phyloP scores from a whole-genome alignment of 2,888 invertebrate species.

The Sericinus montela region DNA sequence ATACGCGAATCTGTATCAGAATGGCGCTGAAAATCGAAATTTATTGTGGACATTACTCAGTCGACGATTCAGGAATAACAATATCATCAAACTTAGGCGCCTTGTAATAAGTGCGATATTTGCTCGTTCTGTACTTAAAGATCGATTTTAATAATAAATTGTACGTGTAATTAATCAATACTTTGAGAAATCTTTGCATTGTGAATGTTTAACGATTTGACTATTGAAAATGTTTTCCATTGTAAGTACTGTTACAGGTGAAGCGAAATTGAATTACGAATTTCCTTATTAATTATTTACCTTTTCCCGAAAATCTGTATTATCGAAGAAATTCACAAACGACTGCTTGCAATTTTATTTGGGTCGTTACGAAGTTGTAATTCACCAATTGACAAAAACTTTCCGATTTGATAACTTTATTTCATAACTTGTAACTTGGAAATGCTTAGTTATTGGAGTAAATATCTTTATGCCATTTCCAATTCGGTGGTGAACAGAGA shows the following conservation, averaged over 20 bases:
- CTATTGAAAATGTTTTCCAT: constrained; percentile 8
- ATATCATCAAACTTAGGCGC: not conserved
- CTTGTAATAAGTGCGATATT: constrained; percentile 1
- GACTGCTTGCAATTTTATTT: no score
- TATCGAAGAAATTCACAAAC: not conserved
- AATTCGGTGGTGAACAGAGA: no score
- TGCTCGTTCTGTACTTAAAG: not conserved
- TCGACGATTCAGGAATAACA: not conserved
- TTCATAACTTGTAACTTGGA: no score
- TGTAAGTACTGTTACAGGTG: not conserved
- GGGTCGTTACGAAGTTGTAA: no score
- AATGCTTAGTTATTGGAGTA: no score
- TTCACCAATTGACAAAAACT: no score
- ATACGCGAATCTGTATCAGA: constrained; percentile 15
- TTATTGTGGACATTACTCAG: constrained; percentile 12
- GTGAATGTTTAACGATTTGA: constrained; percentile 14
- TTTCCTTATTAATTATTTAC: no score
- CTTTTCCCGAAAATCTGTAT: no score
- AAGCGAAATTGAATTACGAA: no score
- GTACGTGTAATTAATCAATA: constrained; percentile 14
- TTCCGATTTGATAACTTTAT: no score
- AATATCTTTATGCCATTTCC: no score
- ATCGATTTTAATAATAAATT: not conserved
- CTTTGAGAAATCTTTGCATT: constrained; percentile 12
- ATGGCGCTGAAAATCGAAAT: constrained; percentile 17